Evolutionary conservation across 2,113 vertebrate genomes (phyloP), one percentile per base, ranked within the genome.

Genomic region (Notarius quadriscutis): DNA sequence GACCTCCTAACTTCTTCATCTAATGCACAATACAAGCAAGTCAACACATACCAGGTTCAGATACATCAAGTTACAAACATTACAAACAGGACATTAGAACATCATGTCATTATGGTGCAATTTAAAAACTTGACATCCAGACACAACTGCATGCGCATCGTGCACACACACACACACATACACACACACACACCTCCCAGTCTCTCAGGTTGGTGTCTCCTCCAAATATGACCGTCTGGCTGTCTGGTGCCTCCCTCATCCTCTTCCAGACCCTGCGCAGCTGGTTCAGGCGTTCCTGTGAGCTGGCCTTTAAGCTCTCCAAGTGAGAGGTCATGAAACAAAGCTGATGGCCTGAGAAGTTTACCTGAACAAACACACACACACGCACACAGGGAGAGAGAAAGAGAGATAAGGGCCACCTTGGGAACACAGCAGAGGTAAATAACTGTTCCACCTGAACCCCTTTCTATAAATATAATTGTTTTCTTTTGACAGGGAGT

Each of bases 161-260:
- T 7, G 30, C n/a, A 71, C 67, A 71, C 25, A 14, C 48, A 51
- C 10, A n/a, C 48, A 77, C 22, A n/a, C 22, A 8, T 72, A 41
- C 69, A 58, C 25, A 84, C 62, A 50, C 60, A 84, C 75, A 84
- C 67, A 89, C 97, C 94, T 97, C 97, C 0, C 92, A 90, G 87
- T 97, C 96, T 91, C 96, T 93, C 65, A 97, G 92, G 88, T 97
- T 97, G 88, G 97, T 97, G 87, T 97, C 96, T 25, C 97, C 96
- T 88, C 95, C 96, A 92, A 97, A 97, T 91, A 97, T 95, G 77
- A 97, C 95, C 0, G 95, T 94, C 55, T 93, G 84, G 25, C 94
- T 92, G 69, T 92, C 90, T 0, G 96, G 92, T 22, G 89, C 90
- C 83, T 95, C 91, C 75, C 93, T 92, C 89, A 97, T 97, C 92